Evolutionary conservation across 2,888 invertebrate species (phyloP), one percentile per base, ranked within the genome.

Genomic region (Leptinotarsa rubiginosa): DNA sequence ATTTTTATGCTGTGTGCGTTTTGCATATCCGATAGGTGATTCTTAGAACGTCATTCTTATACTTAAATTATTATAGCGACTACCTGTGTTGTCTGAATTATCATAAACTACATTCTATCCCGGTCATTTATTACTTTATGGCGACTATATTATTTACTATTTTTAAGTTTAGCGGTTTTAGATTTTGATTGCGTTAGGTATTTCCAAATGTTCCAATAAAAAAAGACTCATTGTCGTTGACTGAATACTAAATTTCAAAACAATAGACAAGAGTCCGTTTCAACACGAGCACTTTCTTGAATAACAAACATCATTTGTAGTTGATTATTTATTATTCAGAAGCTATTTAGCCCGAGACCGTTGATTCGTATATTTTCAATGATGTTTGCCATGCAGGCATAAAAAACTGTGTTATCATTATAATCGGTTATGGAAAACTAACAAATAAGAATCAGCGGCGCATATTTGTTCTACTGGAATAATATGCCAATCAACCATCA

Each of bases 11-110:
- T 81, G 80, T 75, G 77, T 77, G 81, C 83, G 84, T 84, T 84
- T 84, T 83, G 82, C 84, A 84, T 84, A 84, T 84, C 84, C 84
- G 83, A 84, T 84, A 82, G 80, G 80, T 79, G 72, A 79, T 84
- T 84, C 84, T 81, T 78, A 82, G 83, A 84, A 84, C 80, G 82
- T 81, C 80, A 76, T 75, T 76, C 76, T 73, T 70, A 76, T 78
- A 73, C 73, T 76, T 75, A 78, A 71, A 76, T 69, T 47, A 69
- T 74, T 75, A 77, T 72, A 77, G 69, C 66, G 49, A 69, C 76
- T 74, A 77, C 72, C 70, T 73, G 73, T 74, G 76, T 71, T 73
- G 75, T 75, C 75, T 74, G 67, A 70, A 50, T 66, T 70, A 74
- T 64, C 66, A 73, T 74, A 72, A 67, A 71, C 72, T 52, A 52